Percentiles rank a stretch among this genome's conserved stretches.
phyloP scores from a whole-genome alignment of 2,888 invertebrate species.

The Drosophila neoperkinsi region DNA sequence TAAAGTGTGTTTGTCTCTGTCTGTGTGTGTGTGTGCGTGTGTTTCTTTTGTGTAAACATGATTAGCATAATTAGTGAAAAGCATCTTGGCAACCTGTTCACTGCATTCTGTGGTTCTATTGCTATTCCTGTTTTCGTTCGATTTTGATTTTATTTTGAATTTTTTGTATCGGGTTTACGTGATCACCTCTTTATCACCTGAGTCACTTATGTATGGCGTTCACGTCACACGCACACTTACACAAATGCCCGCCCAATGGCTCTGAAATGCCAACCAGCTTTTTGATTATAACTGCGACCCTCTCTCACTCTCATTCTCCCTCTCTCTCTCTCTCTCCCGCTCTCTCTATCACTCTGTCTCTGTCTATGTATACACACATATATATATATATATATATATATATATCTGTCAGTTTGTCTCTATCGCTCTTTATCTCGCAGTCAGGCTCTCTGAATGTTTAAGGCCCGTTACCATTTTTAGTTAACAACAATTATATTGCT shows the following conservation, averaged over 20 bases:
- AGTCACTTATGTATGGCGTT: constrained; percentile 69
- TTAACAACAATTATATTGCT: constrained; percentile 68
- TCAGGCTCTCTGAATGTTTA: constrained; percentile 36
- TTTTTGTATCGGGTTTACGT: constrained; percentile 47
- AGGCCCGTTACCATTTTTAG: constrained; percentile 70
- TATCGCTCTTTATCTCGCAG: constrained; percentile 23
- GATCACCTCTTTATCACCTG: constrained; percentile 78
- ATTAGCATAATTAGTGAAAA: constrained; percentile 54
- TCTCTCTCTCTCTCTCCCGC: constrained; percentile 11
- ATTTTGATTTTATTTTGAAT: constrained; percentile 12
- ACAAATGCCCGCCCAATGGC: constrained; percentile 28
- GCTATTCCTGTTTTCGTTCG: neutral
- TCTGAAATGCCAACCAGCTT: constrained; percentile 58
- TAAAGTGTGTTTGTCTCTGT: constrained; percentile 14
- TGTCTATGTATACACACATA: neutral
- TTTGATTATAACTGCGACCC: constrained; percentile 39
- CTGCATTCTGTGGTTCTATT: constrained; percentile 25
- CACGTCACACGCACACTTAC: constrained; percentile 60
- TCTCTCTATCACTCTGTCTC: neutral
- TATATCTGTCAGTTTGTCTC: constrained; percentile 7
- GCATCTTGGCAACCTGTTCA: constrained; percentile 34
- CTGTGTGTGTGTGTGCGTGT: constrained; percentile 24
- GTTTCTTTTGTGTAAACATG: constrained; percentile 62
- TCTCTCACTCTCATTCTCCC: constrained; percentile 13
- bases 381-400: neutral